A percentile compares a stretch with the other conserved stretches of the same genome.
Evolutionary conservation across 2,888 invertebrate genomes (phyloP).

Genomic region (Ligdia adustata): DNA sequence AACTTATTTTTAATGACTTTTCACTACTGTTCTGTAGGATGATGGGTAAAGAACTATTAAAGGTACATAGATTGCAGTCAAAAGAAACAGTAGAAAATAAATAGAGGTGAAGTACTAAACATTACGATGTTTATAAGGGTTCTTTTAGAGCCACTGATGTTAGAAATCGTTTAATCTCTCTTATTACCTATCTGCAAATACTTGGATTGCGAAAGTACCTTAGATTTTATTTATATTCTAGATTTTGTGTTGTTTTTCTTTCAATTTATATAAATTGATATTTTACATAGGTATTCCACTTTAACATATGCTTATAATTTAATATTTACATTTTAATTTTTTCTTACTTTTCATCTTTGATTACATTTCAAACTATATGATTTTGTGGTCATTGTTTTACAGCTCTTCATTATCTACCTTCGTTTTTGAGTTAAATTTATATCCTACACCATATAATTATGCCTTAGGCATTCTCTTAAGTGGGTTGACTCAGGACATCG

Average conservation of each 20-base stretch:
- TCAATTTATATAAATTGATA: no score
- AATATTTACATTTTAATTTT: no score
- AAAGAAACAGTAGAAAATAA: neutral
- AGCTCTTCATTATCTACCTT: constrained; percentile 23
- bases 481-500: constrained; percentile 40
- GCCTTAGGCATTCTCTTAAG: constrained; percentile 35
- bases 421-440: constrained; percentile 36
- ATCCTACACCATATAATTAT: constrained; percentile 40
- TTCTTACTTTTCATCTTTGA: neutral
- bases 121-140: constrained; percentile 2
- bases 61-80: neutral
- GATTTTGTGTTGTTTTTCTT: no score
- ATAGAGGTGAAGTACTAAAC: constrained; percentile 4
- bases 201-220: no score
- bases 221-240: no score
- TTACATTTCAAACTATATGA: constrained; percentile 38
- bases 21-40: constrained; percentile 1
- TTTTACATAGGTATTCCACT: neutral
- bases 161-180: neutral
- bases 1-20: neutral
- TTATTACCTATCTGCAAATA: no score
- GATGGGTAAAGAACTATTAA: neutral
- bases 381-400: constrained; percentile 47
- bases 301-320: no score
- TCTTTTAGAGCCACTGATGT: neutral